Base-by-base conservation (phyloP, 2,888 invertebrate genomes). In the Nebria salina region DNA sequence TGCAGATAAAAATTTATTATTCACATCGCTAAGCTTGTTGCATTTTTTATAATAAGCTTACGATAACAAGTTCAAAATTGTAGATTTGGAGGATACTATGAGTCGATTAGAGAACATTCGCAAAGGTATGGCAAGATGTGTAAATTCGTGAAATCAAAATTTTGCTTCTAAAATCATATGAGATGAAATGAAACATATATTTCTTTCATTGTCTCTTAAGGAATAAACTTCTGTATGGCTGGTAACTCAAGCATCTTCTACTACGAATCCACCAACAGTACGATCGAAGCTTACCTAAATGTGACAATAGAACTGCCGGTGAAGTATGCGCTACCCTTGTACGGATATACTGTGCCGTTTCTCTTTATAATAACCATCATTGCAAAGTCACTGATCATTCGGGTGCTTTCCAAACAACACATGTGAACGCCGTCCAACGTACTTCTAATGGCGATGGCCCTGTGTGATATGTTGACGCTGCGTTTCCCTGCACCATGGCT, bases 371-470 rank as follows among this genome's bases (percentile, higher is more conserved):
- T 97, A 42, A 98, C 97, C 0, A 94, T 96, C n/a, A 92, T 97
- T 2, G 96, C 97, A 72, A 98, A 98, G 89, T 95, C 97, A 0
- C 90, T 98, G 8, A 96, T 98, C 83, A 97, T 97, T 13, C 92
- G 97, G 64, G 97, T 98, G 0, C 91, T 98, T 54, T 94, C 96
- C 82, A 95, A 96, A 84, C 92, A 95, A 64, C 97, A 97, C 89
- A 98, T 98, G 98, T 89, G 95, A 41, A 96, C 96, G 0, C 97
- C 97, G 0, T 97, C 97, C 5, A 97, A 97, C 89, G 93, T 95
- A n/a, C 95, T 97, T 0, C 92, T 98, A 2, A 94, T 97, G 92
- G 96, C 95, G n/a, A 98, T 98, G 97, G 98, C 98, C 0, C 91
- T 98, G 4, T 96, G 97, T 85, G 98, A 98, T 89, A 95, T 97